phyloP scores from a whole-genome alignment of 35 echinoderm and acorn worm genomes.

The Hemicentrotus pulcherrimus region DNA sequence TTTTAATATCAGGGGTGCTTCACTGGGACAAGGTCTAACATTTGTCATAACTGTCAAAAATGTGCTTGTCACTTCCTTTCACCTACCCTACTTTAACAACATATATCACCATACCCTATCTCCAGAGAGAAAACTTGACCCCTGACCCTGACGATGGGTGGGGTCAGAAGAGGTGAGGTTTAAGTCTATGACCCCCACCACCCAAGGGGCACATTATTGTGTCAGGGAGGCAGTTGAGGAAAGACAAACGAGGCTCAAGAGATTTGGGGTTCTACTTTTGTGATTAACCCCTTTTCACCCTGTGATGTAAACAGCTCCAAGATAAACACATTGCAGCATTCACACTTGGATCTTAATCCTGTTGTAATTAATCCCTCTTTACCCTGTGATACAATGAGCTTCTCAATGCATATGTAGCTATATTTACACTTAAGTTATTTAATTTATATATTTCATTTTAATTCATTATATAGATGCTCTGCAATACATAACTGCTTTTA shows the following conservation, averaged over 20 bases:
- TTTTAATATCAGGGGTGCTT: not conserved
- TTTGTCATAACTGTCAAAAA: slow-evolving; percentile 11
- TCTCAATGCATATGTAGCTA: no score
- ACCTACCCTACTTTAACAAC: not conserved
- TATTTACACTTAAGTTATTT: no score
- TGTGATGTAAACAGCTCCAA: not conserved
- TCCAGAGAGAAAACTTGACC: slow-evolving; percentile 18
- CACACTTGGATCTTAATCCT: not conserved
- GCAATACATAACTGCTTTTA: no score
- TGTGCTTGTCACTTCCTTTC: slow-evolving; percentile 10
- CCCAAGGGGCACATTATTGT: slow-evolving; percentile 35
- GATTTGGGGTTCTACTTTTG: not conserved
- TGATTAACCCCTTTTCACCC: slow-evolving; percentile 31
- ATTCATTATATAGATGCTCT: no score
- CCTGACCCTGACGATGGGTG: slow-evolving; percentile 1
- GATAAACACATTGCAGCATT: not conserved
- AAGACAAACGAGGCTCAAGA: slow-evolving; percentile 3
- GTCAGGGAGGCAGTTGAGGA: slow-evolving; percentile 34
- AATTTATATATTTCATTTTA: no score
- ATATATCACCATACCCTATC: slow-evolving; percentile 5
- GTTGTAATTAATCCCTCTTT: not conserved
- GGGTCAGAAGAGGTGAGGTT: slow-evolving; percentile 15
- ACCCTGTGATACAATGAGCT: not conserved
- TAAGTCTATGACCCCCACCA: slow-evolving; percentile 29
- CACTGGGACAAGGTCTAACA: not conserved